Base-by-base conservation (phyloP, 2,113 vertebrate species). In the Ochotona princeps region DNA sequence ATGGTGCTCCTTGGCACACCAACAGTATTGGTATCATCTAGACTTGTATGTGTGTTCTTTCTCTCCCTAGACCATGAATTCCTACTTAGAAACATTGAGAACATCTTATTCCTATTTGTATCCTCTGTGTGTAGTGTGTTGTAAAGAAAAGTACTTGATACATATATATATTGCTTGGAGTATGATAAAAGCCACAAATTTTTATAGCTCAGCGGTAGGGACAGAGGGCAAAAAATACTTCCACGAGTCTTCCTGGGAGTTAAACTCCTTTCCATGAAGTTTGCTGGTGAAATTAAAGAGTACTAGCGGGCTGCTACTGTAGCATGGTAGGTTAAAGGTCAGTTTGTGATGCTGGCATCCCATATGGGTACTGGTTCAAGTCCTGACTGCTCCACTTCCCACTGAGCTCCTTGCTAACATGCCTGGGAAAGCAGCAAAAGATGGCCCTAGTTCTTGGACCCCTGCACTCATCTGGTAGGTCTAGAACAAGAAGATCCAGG, bases 251-350 rank as follows among this genome's bases (percentile, higher is more conserved):
- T 70, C 65, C 81, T 79, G 44, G 51, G 57, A 32, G 32, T 76
- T 73, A 28, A 38, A 69, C 23, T 93, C 65, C 61, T 70, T n/a
- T 47, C 6, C 28, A 38, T 20, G 15, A 20, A 54, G 74, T 76
- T 72, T 89, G 30, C 49, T 69, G 47, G 47, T 14, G 38, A 92
- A 87, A 82, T 65, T 76, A 82, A 87, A 92, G 85, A 87, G 5
- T 44, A 44, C 38, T 44, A 44, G 38, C 4, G 38, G 38, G 38
- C 38, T 44, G 38, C 38, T 44, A 44, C 6, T 44, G 38, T 44
- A 44, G 38, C 38, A 44, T 44, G 38, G 38, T 44, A 44, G 38
- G 38, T 44, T 44, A 44, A 44, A 44, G 4, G 6, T 44, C 6
- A 44, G 38, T 44, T 44, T 44, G 38, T 44, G 38, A 44, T 44